A percentile compares a stretch with the other conserved stretches of the same genome.
phyloP scores from a whole-genome alignment of 53 echinoderm and acorn worm species.

The Zoroaster sp. region DNA sequence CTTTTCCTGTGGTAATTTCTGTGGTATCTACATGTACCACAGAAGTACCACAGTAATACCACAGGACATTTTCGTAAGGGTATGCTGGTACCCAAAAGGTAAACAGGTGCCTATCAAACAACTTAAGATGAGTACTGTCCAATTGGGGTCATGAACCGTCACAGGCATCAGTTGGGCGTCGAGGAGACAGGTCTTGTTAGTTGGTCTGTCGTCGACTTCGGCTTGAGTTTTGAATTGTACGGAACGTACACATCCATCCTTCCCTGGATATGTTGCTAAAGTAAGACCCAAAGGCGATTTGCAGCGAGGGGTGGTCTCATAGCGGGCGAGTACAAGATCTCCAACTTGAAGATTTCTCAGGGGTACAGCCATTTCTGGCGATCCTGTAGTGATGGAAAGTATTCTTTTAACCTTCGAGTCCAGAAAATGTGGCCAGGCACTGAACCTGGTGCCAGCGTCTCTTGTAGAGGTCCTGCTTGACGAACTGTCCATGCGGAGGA shows the following conservation, averaged over 20 bases:
- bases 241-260: slow-evolving; percentile 47
- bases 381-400: slow-evolving; percentile 57
- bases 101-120: too few relatives aligned
- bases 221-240: slow-evolving; percentile 50
- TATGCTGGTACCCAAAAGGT: too few relatives aligned
- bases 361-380: slow-evolving; percentile 57
- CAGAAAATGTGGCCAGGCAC: slow-evolving; percentile 60
- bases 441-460: slow-evolving; percentile 68
- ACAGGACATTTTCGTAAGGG: too few relatives aligned
- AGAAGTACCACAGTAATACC: too few relatives aligned
- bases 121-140: too few relatives aligned
- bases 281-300: slow-evolving; percentile 32
- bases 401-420: slow-evolving; percentile 57
- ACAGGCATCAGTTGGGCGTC: background rate
- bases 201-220: slow-evolving; percentile 34
- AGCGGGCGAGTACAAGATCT: slow-evolving; percentile 44
- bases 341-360: slow-evolving; percentile 31
- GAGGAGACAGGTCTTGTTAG: slow-evolving; percentile 56
- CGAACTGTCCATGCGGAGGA: slow-evolving; percentile 1
- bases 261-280: slow-evolving; percentile 34
- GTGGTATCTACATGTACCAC: too few relatives aligned
- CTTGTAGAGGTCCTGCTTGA: background rate
- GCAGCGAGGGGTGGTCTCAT: slow-evolving; percentile 44
- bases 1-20: too few relatives aligned
- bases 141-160: background rate